Base-by-base conservation (phyloP, 1,140 invertebrate genomes). In the Cyclargus thomasi region DNA sequence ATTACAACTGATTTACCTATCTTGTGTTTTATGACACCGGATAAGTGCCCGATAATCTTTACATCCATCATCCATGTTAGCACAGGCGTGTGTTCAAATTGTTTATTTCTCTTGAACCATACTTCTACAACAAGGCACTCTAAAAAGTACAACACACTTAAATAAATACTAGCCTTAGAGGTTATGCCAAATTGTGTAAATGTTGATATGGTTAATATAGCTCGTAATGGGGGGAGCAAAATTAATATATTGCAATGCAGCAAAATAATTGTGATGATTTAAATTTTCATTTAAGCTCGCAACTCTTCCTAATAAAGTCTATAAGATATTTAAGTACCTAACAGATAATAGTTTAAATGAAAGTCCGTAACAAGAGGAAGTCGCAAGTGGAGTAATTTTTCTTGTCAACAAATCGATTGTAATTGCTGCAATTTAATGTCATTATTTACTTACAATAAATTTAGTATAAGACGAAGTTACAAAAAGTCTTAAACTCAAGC, bases 401-500 rank as follows among this genome's bases (percentile, higher is more conserved):
- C 70, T 71, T 62, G 70, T 63, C 63, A n/a, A 72, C 66, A 67
- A 67, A 70, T 74, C 69, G 65, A 70, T 71, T 53, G 70, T 71
- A 70, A 74, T 68, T 74, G 72, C 55, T 69, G 59, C 70, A 71
- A 74, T 67, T 74, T 68, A 70, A 74, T 74, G 70, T 70, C 73
- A 74, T 74, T 70, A 74, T 70, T 74, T 74, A 71, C 65, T 74
- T 74, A 70, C 72, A 69, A 74, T 69, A 67, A 74, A 74, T 71
- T 39, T 39, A 53, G 63, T 64, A 53, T 17, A 35, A 65, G 64
- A 23, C 47, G n/a, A 65, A 4, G 53, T 55, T 18, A 55, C 53
- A 55, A 55, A 55, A n/a, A 55, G 53, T 55, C 3, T 55, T 16
- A 6, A 1, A n/a, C 4, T 55, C 11, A 5, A 4, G 16, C 53